phyloP scores from a whole-genome alignment of 1,140 invertebrate species.

The Trypoxylus dichotomus region DNA sequence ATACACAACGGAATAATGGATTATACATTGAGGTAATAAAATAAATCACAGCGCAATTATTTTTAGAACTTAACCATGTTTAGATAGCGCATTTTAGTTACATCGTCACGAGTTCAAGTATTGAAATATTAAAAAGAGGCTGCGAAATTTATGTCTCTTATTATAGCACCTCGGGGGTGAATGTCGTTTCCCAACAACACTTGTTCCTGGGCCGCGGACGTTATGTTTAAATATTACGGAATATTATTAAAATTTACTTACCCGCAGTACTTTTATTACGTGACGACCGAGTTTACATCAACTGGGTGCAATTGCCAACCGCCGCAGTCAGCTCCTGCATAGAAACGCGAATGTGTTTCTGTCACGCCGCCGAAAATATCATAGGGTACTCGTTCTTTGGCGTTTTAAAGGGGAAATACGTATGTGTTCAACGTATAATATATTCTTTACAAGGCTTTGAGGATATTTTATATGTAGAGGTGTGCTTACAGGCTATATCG shows the following conservation, averaged over 20 bases:
- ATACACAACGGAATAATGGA: not conserved
- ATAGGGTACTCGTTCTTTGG: not conserved
- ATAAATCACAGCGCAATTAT: not conserved
- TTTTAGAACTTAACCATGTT: not conserved
- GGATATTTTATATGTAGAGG: not conserved
- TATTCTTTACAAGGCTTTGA: not conserved
- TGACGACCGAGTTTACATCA: conserved; percentile 14
- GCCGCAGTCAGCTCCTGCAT: not conserved
- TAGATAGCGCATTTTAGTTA: not conserved
- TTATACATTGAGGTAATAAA: not conserved
- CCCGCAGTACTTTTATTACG: conserved; percentile 23
- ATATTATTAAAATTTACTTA: conserved; percentile 24
- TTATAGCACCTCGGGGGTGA: conserved; percentile 9
- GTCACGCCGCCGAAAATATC: conserved; percentile 1
- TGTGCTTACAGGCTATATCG: not conserved
- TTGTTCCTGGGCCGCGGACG: not conserved
- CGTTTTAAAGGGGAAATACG: not conserved
- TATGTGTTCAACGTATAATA: not conserved
- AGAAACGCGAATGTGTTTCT: not conserved
- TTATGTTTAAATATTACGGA: conserved; percentile 1
- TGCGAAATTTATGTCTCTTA: not conserved
- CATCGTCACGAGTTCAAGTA: not conserved
- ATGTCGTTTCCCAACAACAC: not conserved
- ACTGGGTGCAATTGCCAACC: conserved; percentile 22
- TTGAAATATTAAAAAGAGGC: conserved; percentile 10